Base-by-base conservation (phyloP, 2,797 vertebrate species). In the Ataeniobius toweri region DNA sequence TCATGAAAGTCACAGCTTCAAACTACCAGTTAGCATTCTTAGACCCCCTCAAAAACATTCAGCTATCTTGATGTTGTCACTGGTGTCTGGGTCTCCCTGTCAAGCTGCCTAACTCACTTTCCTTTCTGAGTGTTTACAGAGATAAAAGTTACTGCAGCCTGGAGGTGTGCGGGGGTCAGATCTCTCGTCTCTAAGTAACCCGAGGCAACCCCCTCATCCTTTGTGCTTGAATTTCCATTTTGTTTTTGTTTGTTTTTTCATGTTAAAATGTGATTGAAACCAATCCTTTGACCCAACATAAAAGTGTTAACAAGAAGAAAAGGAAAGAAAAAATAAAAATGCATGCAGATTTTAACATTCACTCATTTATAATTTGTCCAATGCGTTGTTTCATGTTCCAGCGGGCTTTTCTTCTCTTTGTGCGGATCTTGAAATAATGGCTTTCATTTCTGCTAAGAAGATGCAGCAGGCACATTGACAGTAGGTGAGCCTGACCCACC, bases 41-140 rank as follows among this genome's bases (percentile, higher is more conserved):
- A 5, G 56, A 28, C 6, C 24, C 67, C 10, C 5, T 46, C 10
- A n/a, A 16, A 44, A 69, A n/a, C 24, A 69, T 79, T 74, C 79
- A 70, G 76, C 76, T 85, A 80, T 53, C 48, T 31, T 55, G 9
- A 71, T 48, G 77, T 59, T 82, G 82, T 72, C 10, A 31, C 12
- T 74, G 71, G 63, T 36, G 41, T 78, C 71, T 73, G 41, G n/a
- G 59, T 77, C 51, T 76, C 77, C 65, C 68, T 36, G 31, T 56
- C 63, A 75, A 50, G 63, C 85, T 2, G 28, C 70, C 9, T 7
- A 84, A 80, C 75, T 80, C 46, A 74, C 26, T 81, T 82, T 86
- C 71, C 80, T 80, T 63, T 86, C 71, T 7, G 51, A 74, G 48
- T 83, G 83, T 87, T 83, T 80, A 80, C 85, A 84, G 53, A 87